Percentiles rank a stretch among this genome's conserved stretches.
phyloP scores from a whole-genome alignment of 1,140 invertebrate species.

The Notospermus geniculatus region DNA sequence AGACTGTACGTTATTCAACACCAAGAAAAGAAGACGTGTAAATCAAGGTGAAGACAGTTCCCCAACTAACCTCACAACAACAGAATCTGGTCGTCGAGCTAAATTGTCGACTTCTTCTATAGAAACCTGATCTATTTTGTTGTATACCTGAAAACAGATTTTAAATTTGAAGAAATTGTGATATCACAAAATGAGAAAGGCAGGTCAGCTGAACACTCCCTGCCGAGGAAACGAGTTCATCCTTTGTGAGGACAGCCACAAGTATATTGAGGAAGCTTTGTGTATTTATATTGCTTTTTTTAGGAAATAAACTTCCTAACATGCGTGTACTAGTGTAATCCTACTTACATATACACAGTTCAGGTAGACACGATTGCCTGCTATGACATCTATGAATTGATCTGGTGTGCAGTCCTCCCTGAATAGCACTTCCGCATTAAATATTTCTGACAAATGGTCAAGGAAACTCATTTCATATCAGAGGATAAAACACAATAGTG shows the following conservation, averaged over 20 bases:
- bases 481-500: no score
- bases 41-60: no score
- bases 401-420: slow-evolving; percentile 93
- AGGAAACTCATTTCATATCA: no score
- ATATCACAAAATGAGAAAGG: no score
- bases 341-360: slow-evolving; percentile 83
- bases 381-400: slow-evolving; percentile 98
- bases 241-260: no score
- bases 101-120: slow-evolving; percentile 97
- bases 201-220: no score
- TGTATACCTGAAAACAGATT: slow-evolving; percentile 70
- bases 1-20: slow-evolving; percentile 4
- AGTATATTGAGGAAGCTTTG: no score
- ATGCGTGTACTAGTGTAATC: no score
- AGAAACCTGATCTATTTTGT: slow-evolving; percentile 99
- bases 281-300: no score
- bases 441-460: slow-evolving; percentile 68
- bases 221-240: no score
- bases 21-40: neutral
- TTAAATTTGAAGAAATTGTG: no score
- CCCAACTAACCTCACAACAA: slow-evolving; percentile 91
- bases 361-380: slow-evolving; percentile 94
- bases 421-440: slow-evolving; percentile 95
- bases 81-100: slow-evolving; percentile 82
- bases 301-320: no score